These are phyloP conservation scores for Rhynchonycteris naso DNA, from an alignment of 2,797 vertebrate genomes.

Conservation along the genomic window DNA sequence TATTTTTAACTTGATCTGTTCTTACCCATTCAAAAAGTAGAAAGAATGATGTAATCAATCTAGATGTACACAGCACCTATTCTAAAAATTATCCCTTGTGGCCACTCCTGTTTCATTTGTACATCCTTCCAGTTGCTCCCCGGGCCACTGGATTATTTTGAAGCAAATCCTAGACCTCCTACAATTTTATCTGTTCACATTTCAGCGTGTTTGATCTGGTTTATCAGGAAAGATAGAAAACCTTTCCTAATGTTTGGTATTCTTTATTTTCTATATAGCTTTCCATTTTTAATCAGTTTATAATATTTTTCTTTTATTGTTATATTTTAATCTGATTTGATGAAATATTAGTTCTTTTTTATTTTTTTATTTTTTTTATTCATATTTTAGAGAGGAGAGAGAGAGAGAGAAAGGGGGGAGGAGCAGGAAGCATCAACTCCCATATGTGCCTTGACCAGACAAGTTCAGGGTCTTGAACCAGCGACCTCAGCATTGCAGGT, in stretches of 20 bases:
- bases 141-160: neutral
- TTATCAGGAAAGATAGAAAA: neutral
- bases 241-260: neutral
- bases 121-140: neutral
- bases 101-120: neutral
- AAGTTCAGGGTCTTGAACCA: too few relatives aligned
- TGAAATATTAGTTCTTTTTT: neutral
- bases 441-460: too few relatives aligned
- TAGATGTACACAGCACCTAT: neutral
- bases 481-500: too few relatives aligned
- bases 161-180: neutral
- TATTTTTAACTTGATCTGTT: neutral
- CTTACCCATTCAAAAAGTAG: neutral
- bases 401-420: too few relatives aligned
- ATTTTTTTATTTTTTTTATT: too few relatives aligned
- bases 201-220: neutral
- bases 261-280: neutral
- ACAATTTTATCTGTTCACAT: neutral
- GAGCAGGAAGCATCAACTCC: too few relatives aligned
- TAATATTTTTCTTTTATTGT: neutral
- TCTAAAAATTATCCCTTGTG: neutral
- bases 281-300: neutral
- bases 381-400: too few relatives aligned
- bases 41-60: neutral
- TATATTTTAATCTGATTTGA: neutral